Evolutionary conservation across 2,888 invertebrate genomes (phyloP).

Genomic region (Drosophila fungiperda): DNA sequence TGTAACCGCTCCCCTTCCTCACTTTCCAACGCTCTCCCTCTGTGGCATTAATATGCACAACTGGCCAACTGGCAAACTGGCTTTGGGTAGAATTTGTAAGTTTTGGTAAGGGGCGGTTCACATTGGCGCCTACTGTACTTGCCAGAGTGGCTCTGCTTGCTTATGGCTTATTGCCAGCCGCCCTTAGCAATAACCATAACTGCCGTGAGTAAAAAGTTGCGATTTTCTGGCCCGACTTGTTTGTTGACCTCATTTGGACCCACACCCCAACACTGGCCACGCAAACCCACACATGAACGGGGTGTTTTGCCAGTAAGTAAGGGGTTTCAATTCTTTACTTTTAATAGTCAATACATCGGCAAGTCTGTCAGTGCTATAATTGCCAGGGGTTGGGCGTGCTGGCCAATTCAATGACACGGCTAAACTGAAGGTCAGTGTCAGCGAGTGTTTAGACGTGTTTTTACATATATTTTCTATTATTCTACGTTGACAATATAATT

Average conservation of each 20-base stretch:
- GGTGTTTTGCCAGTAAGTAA: not conserved
- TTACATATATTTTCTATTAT: not conserved
- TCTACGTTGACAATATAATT: not conserved
- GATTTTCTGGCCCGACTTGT: constrained; percentile 42
- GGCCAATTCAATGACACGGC: constrained; percentile 59
- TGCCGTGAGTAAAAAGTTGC: constrained; percentile 26
- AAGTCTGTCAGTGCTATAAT: constrained; percentile 10
- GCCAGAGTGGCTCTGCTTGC: not conserved
- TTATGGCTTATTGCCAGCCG: constrained; percentile 1
- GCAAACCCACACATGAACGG: not conserved
- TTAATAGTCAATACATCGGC: constrained; percentile 9
- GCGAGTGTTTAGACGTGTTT: not conserved
- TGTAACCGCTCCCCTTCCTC: not conserved
- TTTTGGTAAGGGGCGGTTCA: constrained; percentile 25
- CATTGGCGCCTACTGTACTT: constrained; percentile 72
- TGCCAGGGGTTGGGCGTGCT: constrained; percentile 16
- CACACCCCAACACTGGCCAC: constrained; percentile 36
- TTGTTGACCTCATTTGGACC: constrained; percentile 66
- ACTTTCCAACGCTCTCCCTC: constrained; percentile 1
- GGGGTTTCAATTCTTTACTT: constrained; percentile 7
- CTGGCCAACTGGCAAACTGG: constrained; percentile 59
- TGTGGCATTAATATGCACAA: constrained; percentile 70
- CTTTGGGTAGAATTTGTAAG: constrained; percentile 9
- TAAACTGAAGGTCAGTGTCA: constrained; percentile 51
- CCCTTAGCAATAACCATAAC: constrained; percentile 30